These are phyloP conservation scores for Achatina immaculata DNA, from an alignment of 1,140 invertebrate genomes.

Conservation along the genomic window DNA sequence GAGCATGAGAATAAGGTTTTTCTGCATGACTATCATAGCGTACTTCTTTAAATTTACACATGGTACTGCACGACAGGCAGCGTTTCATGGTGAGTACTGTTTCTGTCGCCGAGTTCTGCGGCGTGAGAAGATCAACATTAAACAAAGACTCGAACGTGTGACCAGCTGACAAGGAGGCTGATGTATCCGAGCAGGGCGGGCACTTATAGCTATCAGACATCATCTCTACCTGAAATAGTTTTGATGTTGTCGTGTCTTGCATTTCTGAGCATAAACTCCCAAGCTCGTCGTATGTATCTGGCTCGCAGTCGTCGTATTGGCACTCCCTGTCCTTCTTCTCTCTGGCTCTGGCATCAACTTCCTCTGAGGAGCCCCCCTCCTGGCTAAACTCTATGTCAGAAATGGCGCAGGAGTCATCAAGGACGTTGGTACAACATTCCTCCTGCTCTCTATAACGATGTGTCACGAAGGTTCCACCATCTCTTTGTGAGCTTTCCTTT, in stretches of 20 bases:
- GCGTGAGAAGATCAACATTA: neutral
- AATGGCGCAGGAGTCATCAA: neutral
- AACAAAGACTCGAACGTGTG: neutral
- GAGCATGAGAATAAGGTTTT: too few species aligned
- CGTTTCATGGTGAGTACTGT: neutral
- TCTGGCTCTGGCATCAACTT: neutral
- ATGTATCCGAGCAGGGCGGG: neutral
- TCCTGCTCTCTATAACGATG: neutral
- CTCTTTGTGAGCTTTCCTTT: neutral
- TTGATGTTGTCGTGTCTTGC: conserved; percentile 10
- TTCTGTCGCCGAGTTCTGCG: neutral
- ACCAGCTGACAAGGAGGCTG: neutral
- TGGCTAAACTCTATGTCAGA: conserved; percentile 3
- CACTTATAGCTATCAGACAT: neutral
- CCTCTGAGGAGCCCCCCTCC: neutral
- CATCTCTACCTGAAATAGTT: neutral
- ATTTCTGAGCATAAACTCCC: conserved; percentile 21
- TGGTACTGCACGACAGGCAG: neutral
- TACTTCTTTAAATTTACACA: too few species aligned
- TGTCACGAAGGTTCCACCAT: neutral
- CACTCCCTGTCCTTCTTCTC: neutral
- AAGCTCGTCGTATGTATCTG: conserved; percentile 30
- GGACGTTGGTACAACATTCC: neutral
- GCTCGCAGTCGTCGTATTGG: conserved; percentile 15
- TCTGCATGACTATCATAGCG: too few species aligned